Evolutionary conservation across 2,797 vertebrate genomes (phyloP).

Genomic region (Peromyscus aztecus): DNA sequence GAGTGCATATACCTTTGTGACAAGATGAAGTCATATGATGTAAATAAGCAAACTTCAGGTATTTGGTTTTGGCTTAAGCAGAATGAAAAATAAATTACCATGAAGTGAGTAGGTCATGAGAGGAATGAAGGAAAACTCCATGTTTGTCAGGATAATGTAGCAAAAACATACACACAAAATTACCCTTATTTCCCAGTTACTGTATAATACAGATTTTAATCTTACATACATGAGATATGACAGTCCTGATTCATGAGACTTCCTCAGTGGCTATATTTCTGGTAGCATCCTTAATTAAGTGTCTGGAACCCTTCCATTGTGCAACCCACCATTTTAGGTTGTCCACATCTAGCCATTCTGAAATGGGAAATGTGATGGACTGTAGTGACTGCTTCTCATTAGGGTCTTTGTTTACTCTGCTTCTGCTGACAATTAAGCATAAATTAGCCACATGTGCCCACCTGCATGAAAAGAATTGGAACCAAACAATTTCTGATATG

Average conservation of each 20-base stretch:
- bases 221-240: background rate
- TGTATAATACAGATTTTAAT: background rate
- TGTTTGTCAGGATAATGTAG: background rate
- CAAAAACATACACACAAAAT: no score
- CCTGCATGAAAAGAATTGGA: background rate
- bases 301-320: background rate
- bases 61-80: background rate
- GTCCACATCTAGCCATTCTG: background rate
- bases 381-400: background rate
- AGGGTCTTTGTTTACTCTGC: background rate
- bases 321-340: background rate
- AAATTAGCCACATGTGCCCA: background rate
- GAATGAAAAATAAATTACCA: background rate
- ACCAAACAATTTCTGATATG: background rate
- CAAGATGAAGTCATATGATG: background rate
- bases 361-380: background rate
- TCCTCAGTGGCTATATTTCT: background rate
- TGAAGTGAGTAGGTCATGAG: background rate
- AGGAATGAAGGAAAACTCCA: background rate
- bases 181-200: no score
- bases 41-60: background rate
- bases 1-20: background rate
- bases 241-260: background rate
- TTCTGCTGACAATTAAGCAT: background rate
- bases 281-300: background rate